Evolutionary conservation across 2,888 invertebrate genomes (phyloP).

Genomic region (Augiades crinisus): DNA sequence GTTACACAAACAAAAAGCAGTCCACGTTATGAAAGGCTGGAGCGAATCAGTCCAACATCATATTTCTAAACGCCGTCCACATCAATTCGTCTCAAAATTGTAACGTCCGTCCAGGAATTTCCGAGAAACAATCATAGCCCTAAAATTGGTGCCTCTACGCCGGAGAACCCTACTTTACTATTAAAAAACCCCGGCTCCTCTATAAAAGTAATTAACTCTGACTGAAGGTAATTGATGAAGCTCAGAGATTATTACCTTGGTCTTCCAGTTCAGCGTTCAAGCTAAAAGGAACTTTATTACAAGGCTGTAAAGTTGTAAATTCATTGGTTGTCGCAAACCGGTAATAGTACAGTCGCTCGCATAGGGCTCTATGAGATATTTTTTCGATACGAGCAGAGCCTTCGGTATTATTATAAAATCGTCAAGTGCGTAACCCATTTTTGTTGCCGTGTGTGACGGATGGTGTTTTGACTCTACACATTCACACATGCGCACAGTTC

Average conservation of each 20-base stretch:
- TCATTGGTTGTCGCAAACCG: constrained; percentile 24
- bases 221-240: constrained; percentile 80
- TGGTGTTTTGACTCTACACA: constrained; percentile 56
- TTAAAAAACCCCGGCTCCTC: constrained; percentile 58
- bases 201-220: constrained; percentile 80
- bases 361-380: constrained; percentile 60
- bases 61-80: background rate
- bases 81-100: constrained; percentile 5
- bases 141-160: constrained; percentile 41
- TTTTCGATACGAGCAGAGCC: constrained; percentile 38
- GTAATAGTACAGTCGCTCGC: constrained; percentile 67
- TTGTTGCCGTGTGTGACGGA: constrained; percentile 63
- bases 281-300: constrained; percentile 14
- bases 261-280: constrained; percentile 38
- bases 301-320: constrained; percentile 5
- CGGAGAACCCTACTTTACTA: constrained; percentile 46
- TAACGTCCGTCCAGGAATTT: constrained; percentile 38
- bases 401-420: constrained; percentile 78
- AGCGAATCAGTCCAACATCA: background rate
- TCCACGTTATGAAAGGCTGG: too few species aligned
- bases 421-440: constrained; percentile 63
- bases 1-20: too few species aligned
- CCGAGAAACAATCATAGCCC: constrained; percentile 48
- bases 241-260: constrained; percentile 70
- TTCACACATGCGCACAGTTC: constrained; percentile 4